Percentiles rank a stretch among this genome's conserved stretches.
Evolutionary conservation across 2,888 invertebrate species (phyloP).

Genomic region (Galeruca laticollis): DNA sequence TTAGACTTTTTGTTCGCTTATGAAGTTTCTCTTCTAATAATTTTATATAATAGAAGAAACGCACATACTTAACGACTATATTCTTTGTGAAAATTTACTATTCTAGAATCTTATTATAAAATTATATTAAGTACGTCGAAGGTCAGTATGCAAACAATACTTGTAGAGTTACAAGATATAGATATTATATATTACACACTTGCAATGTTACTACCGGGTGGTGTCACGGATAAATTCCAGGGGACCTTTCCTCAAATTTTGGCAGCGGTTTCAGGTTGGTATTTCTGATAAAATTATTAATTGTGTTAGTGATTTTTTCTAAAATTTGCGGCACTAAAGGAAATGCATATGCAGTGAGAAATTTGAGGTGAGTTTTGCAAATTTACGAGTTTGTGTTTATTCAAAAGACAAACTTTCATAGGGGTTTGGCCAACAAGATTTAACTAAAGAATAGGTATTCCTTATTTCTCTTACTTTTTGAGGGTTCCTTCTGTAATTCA

Average conservation of each 20-base stretch:
- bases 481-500: background rate
- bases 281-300: background rate
- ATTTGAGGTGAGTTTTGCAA: background rate
- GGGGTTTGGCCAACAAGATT: background rate
- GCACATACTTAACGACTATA: background rate
- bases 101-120: slow-evolving; percentile 18
- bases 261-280: slow-evolving; percentile 61
- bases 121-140: slow-evolving; percentile 24
- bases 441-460: background rate
- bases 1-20: too few species aligned
- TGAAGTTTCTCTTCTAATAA: too few species aligned
- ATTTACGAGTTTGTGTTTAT: too few species aligned
- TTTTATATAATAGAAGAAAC: background rate
- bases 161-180: slow-evolving; percentile 1
- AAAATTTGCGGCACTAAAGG: too few species aligned
- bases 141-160: slow-evolving; percentile 28
- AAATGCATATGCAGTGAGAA: background rate
- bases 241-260: slow-evolving; percentile 61
- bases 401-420: background rate
- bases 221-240: slow-evolving; percentile 54
- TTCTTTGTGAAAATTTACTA: background rate
- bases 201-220: slow-evolving; percentile 40
- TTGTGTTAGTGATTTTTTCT: background rate
- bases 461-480: background rate
- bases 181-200: slow-evolving; percentile 1